A percentile compares a stretch with the other conserved stretches of the same genome.
These are phyloP conservation scores for Spisula solida DNA, from an alignment of 2,888 invertebrate genomes.

Conservation along the genomic window DNA sequence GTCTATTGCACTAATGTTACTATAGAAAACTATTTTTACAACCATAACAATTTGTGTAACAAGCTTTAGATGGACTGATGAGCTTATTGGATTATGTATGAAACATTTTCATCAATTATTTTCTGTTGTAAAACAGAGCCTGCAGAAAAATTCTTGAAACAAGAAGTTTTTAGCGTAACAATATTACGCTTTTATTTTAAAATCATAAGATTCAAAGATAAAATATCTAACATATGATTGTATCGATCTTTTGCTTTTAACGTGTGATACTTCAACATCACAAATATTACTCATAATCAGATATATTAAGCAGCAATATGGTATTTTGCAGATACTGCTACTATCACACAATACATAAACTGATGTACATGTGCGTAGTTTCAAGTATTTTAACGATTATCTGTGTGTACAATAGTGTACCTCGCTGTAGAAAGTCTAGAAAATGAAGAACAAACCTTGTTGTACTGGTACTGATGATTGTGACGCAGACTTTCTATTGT, in stretches of 20 bases:
- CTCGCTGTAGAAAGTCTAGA: background rate
- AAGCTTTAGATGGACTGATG: background rate
- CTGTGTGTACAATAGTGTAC: constrained; percentile 16
- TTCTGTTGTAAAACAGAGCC: background rate
- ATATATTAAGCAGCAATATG: background rate
- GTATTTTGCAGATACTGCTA: background rate
- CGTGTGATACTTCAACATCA: background rate
- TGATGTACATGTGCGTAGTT: background rate
- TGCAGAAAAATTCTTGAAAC: background rate
- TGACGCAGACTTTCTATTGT: background rate
- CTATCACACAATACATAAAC: background rate
- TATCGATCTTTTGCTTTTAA: background rate
- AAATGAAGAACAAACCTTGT: background rate
- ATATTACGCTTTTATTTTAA: background rate
- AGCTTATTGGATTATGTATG: background rate
- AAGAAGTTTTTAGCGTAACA: background rate
- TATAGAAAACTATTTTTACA: background rate
- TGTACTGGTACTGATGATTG: background rate
- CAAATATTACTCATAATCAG: background rate
- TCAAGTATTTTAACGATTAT: background rate
- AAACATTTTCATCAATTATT: background rate
- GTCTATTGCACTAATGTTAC: constrained; percentile 10
- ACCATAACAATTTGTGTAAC: background rate
- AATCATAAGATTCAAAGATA: background rate
- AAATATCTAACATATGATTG: background rate